Percentiles rank a stretch among this genome's conserved stretches.
These are phyloP conservation scores for Ips typographus DNA, from an alignment of 1,140 invertebrate genomes.

Conservation along the genomic window DNA sequence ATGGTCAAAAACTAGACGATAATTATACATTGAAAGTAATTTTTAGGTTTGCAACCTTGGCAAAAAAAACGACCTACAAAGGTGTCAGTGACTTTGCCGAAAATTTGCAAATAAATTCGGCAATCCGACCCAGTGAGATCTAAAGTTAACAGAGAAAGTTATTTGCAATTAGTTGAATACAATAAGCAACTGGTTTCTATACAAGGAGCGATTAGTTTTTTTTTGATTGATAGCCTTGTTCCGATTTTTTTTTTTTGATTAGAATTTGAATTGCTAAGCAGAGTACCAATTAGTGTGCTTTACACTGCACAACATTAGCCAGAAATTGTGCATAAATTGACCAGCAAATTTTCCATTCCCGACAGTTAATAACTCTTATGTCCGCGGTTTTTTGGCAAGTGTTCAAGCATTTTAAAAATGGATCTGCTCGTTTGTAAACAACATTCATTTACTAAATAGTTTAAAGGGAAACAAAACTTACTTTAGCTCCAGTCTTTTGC, in stretches of 20 bases:
- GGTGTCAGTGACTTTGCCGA: constrained; percentile 17
- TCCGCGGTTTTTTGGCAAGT: neutral
- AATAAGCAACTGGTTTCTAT: constrained; percentile 13
- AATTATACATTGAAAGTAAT: too few relatives aligned
- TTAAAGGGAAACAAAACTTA: constrained; percentile 50
- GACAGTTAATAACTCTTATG: neutral
- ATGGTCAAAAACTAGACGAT: too few relatives aligned
- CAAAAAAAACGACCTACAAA: neutral
- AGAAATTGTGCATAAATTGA: too few relatives aligned
- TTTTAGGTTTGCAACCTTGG: too few relatives aligned
- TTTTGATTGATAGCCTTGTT: constrained; percentile 23
- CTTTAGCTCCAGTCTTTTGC: constrained; percentile 77
- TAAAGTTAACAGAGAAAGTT: constrained; percentile 14
- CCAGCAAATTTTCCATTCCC: neutral
- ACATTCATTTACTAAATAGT: neutral
- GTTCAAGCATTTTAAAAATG: neutral
- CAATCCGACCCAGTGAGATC: neutral
- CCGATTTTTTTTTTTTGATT: constrained; percentile 9
- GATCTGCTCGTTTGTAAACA: neutral
- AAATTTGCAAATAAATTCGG: constrained; percentile 17
- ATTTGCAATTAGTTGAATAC: constrained; percentile 16
- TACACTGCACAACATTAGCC: too few relatives aligned
- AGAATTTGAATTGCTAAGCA: constrained; percentile 6
- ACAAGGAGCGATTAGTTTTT: constrained; percentile 18
- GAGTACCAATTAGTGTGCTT: too few relatives aligned